These are phyloP conservation scores for Knipowitschia caucasica DNA, from an alignment of 2,797 vertebrate species.

Conservation along the genomic window DNA sequence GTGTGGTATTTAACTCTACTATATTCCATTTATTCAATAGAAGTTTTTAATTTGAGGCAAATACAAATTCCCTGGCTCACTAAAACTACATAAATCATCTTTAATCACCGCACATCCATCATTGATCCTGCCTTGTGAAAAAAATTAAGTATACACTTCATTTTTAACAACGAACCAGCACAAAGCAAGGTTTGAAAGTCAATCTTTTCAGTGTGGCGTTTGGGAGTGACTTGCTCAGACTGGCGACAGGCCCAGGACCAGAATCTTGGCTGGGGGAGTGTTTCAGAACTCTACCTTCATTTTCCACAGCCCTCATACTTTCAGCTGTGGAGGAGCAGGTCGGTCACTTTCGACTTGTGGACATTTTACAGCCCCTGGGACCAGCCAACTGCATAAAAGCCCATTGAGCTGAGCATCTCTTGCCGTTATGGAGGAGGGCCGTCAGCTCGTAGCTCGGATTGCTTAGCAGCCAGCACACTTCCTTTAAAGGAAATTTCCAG, in stretches of 20 bases:
- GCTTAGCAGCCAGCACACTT: slow-evolving; percentile 57
- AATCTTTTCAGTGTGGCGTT: neutral
- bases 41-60: no score
- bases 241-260: neutral
- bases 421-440: slow-evolving; percentile 18
- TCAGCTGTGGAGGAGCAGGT: slow-evolving; percentile 6
- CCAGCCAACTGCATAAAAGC: slow-evolving; percentile 4
- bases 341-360: neutral
- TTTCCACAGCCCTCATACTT: slow-evolving; percentile 9
- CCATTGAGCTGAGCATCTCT: slow-evolving; percentile 8
- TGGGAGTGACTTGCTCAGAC: neutral
- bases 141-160: neutral
- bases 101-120: no score
- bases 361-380: slow-evolving; percentile 1
- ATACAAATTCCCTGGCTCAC: no score
- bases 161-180: neutral
- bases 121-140: neutral
- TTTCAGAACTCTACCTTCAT: neutral
- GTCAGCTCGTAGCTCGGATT: slow-evolving; percentile 14
- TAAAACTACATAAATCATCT: no score
- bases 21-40: no score
- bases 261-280: slow-evolving; percentile 1
- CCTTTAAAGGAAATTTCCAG: slow-evolving; percentile 81
- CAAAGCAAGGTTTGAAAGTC: neutral
- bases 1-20: no score